These are phyloP conservation scores for Sylvia borin DNA, from an alignment of 2,797 vertebrate species.

Conservation along the genomic window DNA sequence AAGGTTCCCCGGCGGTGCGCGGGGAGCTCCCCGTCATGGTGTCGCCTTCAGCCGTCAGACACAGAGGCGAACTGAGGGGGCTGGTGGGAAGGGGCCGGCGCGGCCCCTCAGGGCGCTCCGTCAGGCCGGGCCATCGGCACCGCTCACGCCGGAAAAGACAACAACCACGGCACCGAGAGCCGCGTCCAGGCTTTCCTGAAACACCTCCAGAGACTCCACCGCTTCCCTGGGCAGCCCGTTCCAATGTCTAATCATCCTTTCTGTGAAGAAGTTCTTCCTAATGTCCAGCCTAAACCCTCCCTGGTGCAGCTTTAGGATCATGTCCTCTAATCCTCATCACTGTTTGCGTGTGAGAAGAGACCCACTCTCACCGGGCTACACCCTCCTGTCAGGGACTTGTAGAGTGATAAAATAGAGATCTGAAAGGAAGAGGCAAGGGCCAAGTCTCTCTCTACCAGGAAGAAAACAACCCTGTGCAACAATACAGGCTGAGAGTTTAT, in stretches of 20 bases:
- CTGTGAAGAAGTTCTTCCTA: not conserved
- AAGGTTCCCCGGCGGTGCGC: too few relatives aligned
- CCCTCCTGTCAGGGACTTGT: not conserved
- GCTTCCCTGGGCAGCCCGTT: not conserved
- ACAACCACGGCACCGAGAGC: not conserved
- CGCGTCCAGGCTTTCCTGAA: not conserved
- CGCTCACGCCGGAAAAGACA: not conserved
- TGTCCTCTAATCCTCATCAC: not conserved
- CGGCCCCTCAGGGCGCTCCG: not conserved
- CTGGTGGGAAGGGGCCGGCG: not conserved
- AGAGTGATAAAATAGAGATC: not conserved
- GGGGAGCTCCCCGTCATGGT: too few relatives aligned
- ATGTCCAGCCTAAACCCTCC: not conserved
- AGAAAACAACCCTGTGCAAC: not conserved
- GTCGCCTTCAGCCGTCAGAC: not conserved
- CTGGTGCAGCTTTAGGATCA: not conserved
- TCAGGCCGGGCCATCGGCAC: not conserved
- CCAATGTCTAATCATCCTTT: not conserved
- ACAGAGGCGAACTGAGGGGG: accelerated
- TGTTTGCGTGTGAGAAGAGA: not conserved
- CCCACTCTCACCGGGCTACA: not conserved
- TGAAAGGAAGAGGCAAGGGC: not conserved
- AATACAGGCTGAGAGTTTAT: not conserved
- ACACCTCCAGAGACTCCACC: not conserved
- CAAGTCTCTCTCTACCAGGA: not conserved